Conservation (phyloP, 1,140 invertebrate species). For the Papilio aristodemus region DNA sequence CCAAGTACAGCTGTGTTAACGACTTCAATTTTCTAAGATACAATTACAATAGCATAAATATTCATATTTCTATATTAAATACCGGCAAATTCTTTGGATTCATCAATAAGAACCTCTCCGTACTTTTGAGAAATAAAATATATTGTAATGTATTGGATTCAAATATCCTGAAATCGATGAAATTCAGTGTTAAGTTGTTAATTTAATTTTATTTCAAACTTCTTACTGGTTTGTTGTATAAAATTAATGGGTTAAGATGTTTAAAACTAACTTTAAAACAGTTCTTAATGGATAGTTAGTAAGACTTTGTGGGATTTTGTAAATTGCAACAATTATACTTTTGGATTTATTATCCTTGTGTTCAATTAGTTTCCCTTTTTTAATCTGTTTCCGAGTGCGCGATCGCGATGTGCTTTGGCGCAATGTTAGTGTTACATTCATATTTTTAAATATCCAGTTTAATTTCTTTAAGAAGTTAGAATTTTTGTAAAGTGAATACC, state of each 20-base stretch:
- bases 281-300: too few species aligned
- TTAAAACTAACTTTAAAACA: neutral
- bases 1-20: constrained; percentile 3
- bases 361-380: neutral
- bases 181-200: neutral
- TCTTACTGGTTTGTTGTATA: neutral
- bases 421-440: constrained; percentile 12
- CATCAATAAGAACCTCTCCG: neutral
- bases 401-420: constrained; percentile 5
- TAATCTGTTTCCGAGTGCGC: neutral
- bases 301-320: neutral
- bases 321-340: neutral
- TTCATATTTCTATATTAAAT: neutral
- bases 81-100: neutral
- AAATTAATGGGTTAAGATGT: neutral
- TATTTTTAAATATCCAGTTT: constrained; percentile 6
- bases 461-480: constrained; percentile 6
- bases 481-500: neutral
- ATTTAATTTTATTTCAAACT: neutral
- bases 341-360: neutral
- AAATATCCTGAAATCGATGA: neutral
- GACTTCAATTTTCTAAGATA: constrained; percentile 9
- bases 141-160: neutral
- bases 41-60: neutral
- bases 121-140: constrained; percentile 9